A percentile compares a stretch with the other conserved stretches of the same genome.
These are phyloP conservation scores for Uria aalge DNA, from an alignment of 2,113 vertebrate genomes.

Conservation along the genomic window DNA sequence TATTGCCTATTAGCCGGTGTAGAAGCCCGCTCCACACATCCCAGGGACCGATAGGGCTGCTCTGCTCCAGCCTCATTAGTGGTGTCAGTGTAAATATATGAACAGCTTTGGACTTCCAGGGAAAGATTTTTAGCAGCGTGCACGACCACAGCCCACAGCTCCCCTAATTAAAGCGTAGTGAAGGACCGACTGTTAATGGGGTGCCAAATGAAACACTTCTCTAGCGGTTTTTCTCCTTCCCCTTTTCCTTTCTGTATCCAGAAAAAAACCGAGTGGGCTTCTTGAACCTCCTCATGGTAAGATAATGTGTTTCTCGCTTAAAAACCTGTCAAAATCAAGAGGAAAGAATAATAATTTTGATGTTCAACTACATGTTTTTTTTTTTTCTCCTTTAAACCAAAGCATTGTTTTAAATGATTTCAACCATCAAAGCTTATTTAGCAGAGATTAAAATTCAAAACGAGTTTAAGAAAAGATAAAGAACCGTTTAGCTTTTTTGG, in stretches of 20 bases:
- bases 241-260: background rate
- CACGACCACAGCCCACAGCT: background rate
- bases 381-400: background rate
- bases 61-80: background rate
- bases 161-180: background rate
- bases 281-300: constrained; percentile 15
- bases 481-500: background rate
- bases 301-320: background rate
- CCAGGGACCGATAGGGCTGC: background rate
- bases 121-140: background rate
- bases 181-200: background rate
- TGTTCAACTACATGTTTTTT: background rate
- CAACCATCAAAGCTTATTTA: background rate
- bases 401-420: background rate
- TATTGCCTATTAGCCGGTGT: rapidly evolving
- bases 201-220: background rate
- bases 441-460: background rate
- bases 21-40: background rate
- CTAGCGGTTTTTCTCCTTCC: background rate
- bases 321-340: constrained; percentile 23
- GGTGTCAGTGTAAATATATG: background rate
- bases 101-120: background rate
- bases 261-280: background rate
- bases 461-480: background rate
- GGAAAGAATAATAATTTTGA: background rate